Evolutionary conservation across 2,797 vertebrate species (phyloP).

Genomic region (Simalia tracyae): DNA sequence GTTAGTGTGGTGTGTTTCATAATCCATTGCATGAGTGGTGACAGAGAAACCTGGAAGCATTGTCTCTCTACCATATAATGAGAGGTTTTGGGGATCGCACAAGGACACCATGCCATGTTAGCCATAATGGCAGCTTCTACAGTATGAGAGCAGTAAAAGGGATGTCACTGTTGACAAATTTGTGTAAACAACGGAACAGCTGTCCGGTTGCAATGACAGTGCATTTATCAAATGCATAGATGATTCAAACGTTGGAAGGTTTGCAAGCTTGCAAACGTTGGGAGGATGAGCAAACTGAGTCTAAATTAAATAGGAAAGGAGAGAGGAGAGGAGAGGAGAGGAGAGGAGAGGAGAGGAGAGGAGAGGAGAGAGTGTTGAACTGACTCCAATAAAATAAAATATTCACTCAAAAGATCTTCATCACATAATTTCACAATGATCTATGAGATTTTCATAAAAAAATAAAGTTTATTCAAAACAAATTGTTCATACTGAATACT

Average conservation of each 20-base stretch:
- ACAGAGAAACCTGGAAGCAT: not conserved
- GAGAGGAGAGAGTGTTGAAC: not conserved
- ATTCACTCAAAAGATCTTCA: not conserved
- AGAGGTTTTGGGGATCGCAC: not conserved
- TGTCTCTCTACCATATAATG: not conserved
- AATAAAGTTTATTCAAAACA: not conserved
- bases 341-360: not conserved
- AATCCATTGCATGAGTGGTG: not conserved
- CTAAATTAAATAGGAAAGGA: not conserved
- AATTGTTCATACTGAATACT: not conserved
- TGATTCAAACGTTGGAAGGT: not conserved
- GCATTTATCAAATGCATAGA: not conserved
- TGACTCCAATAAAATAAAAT: not conserved
- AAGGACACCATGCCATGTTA: not conserved
- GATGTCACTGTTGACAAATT: conserved; percentile 1
- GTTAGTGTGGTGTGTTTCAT: not conserved
- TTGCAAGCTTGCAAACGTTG: not conserved
- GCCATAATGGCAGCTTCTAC: not conserved
- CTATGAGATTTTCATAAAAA: not conserved
- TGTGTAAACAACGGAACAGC: conserved; percentile 15
- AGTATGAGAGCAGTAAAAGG: not conserved
- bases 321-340: not conserved
- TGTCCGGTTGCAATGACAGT: not conserved
- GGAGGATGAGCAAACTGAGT: not conserved
- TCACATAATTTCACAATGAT: not conserved